phyloP scores from a whole-genome alignment of 1,140 invertebrate genomes.

The Drosophila setifemur region DNA sequence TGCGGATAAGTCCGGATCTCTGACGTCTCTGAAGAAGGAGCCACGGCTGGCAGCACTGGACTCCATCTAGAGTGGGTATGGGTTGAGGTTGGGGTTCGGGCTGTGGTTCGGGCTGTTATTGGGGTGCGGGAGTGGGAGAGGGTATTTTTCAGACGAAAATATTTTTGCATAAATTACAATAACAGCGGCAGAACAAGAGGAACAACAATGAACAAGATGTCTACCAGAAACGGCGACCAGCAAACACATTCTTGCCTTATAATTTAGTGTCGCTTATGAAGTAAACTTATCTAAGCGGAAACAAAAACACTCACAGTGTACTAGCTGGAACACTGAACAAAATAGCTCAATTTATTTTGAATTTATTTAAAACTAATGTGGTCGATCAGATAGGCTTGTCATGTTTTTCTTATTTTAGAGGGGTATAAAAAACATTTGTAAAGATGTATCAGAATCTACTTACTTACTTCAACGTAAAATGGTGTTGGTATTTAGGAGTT shows the following conservation, averaged over 20 bases:
- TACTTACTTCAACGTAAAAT: too few species aligned
- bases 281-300: conserved; percentile 81
- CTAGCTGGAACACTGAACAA: background rate
- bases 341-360: background rate
- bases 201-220: conserved; percentile 77
- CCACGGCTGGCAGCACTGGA: background rate
- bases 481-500: too few species aligned
- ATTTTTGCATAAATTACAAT: conserved; percentile 80
- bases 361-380: too few species aligned
- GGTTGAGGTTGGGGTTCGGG: too few species aligned
- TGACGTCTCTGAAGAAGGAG: conserved; percentile 30
- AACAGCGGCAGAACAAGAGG: conserved; percentile 54
- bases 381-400: too few species aligned
- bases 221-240: conserved; percentile 59
- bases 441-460: too few species aligned
- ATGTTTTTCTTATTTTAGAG: too few species aligned
- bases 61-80: too few species aligned
- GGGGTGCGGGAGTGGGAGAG: conserved; percentile 21
- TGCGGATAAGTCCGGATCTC: conserved; percentile 34
- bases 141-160: conserved; percentile 73
- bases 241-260: conserved; percentile 71
- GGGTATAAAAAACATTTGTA: too few species aligned
- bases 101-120: too few species aligned
- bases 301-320: conserved; percentile 55
- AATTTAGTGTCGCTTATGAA: conserved; percentile 81